phyloP scores from a whole-genome alignment of 2,113 vertebrate species.

The Paradoxurus hermaphroditus region DNA sequence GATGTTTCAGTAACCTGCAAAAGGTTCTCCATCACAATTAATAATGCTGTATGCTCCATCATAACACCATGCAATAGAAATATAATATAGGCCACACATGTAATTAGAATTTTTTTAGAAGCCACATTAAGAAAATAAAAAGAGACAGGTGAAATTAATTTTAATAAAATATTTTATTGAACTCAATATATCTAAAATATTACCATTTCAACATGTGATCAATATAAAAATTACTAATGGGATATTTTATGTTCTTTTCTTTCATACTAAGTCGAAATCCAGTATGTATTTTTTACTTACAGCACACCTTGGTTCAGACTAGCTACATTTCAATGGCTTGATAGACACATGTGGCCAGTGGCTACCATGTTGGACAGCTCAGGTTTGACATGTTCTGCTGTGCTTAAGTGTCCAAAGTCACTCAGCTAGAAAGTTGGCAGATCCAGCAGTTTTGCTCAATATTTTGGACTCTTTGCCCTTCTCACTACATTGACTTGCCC shows the following conservation, averaged over 20 bases:
- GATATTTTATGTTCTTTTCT: slow-evolving; percentile 25
- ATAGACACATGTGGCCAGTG: background rate
- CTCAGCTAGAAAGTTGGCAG: background rate
- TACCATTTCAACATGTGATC: background rate
- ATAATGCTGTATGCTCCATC: background rate
- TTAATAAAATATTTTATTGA: slow-evolving; percentile 32
- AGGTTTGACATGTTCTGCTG: background rate
- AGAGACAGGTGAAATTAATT: background rate
- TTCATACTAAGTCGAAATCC: background rate
- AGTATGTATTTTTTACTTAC: background rate
- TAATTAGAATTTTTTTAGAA: background rate
- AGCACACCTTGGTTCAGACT: background rate
- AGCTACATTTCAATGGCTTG: background rate
- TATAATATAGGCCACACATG: background rate
- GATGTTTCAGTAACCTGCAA: background rate
- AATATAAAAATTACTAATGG: background rate
- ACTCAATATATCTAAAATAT: background rate
- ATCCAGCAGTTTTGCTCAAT: background rate
- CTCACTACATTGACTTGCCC: background rate
- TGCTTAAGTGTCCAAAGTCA: background rate
- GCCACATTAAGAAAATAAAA: background rate
- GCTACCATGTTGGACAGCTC: background rate
- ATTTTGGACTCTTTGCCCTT: background rate
- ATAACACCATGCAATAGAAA: background rate
- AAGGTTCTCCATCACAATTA: background rate